Base-by-base conservation (phyloP, 2,888 invertebrate species). In the Dioctria rufipes region DNA sequence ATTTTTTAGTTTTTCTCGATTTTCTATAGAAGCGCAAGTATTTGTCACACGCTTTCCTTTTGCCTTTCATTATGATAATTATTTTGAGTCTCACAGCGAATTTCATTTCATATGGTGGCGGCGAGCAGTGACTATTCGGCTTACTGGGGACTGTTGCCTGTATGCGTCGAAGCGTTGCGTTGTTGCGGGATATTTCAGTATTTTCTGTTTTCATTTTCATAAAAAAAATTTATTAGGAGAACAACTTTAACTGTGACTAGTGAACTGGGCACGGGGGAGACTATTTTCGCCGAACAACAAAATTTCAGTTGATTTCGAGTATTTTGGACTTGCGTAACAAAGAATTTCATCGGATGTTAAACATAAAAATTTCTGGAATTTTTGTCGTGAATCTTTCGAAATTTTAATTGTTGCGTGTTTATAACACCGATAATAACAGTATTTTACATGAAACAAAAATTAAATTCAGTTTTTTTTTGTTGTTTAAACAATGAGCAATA, bases 181-280 rank as follows among this genome's bases (percentile, higher is more conserved):
- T 25, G 60, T 5, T 4, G n/a, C n/a, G n/a, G n/a, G 6, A n/a
- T 60, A n/a, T 42, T 60, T 75, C 40, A 40, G 43, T 75, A 60
- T 75, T 75, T 25, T 61, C 61, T 75, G 60, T 60, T 75, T 71
- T 75, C 61, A 75, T 75, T 25, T 25, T 25, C 25, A 25, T 25
- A 25, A 25, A 75, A 61, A 75, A 75, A 75, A 60, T 75, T 75
- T 75, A 61, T 75, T 75, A 75, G 25, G 75, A 75, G 75, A 58
- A 75, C 75, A 75, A 75, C 60, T 75, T 75, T 42, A 75, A 75
- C 75, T 61, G 75, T 37, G 75, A n/a, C 75, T 60, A 61, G 75
- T 61, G 60, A 75, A 75, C 49, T 25, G 25, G 25, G 25, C 25
- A 25, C 25, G 25, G 25, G 25, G 25, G 25, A 25, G 58, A 75